Conservation (phyloP, 2,888 invertebrate species). For the Flexamia atlantica region DNA sequence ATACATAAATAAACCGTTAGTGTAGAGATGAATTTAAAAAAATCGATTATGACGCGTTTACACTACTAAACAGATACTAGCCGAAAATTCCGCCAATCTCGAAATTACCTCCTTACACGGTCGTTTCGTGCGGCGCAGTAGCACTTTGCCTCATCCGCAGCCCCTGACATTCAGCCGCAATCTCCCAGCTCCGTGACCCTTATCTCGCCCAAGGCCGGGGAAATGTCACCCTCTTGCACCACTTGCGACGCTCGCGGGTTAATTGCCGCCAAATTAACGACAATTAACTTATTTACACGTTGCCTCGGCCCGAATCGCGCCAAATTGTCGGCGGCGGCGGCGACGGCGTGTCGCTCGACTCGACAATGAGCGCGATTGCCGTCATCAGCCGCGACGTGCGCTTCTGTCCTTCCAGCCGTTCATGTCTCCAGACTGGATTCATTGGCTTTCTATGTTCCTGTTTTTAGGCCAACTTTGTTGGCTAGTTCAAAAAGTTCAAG, state of each 20-base stretch:
- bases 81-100: too few species aligned
- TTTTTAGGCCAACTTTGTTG: too few species aligned
- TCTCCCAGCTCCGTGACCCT: slow-evolving; percentile 21
- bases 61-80: too few species aligned
- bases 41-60: too few species aligned
- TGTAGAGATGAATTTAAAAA: too few species aligned
- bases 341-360: slow-evolving; percentile 22
- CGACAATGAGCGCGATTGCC: slow-evolving; percentile 6
- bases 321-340: slow-evolving; percentile 38
- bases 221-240: slow-evolving; percentile 46
- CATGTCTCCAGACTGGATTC: neutral
- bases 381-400: neutral
- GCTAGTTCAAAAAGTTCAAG: too few species aligned
- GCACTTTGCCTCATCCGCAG: neutral
- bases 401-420: neutral
- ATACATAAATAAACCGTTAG: too few species aligned
- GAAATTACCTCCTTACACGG: too few species aligned
- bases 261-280: slow-evolving; percentile 31
- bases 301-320: neutral
- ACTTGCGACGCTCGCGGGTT: slow-evolving; percentile 28
- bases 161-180: slow-evolving; percentile 42
- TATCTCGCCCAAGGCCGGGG: slow-evolving; percentile 42
- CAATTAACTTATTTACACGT: slow-evolving; percentile 42
- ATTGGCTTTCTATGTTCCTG: too few species aligned
- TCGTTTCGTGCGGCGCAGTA: neutral